Percentiles rank a stretch among this genome's conserved stretches.
Evolutionary conservation across 1,140 invertebrate species (phyloP).

Genomic region (Probaryconus sp.): DNA sequence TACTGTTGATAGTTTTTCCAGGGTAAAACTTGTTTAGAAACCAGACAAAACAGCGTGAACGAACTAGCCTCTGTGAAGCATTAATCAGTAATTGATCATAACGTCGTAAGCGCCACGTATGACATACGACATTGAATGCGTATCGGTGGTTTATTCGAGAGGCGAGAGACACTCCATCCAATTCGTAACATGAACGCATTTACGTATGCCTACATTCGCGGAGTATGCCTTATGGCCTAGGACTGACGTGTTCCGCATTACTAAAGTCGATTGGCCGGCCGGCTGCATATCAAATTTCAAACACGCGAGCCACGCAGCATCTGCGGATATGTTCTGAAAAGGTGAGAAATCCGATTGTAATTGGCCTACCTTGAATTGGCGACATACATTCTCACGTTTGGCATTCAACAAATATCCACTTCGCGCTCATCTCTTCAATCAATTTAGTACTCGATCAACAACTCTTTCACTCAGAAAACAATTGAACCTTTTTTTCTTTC

Average conservation of each 20-base stretch:
- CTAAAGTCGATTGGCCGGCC: constrained; percentile 61
- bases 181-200: constrained; percentile 55
- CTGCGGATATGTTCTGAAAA: constrained; percentile 49
- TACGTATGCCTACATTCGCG: constrained; percentile 49
- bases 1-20: too few relatives aligned
- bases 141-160: constrained; percentile 62
- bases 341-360: constrained; percentile 57
- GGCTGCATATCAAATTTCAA: constrained; percentile 69
- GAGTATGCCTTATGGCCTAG: constrained; percentile 66
- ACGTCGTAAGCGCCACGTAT: constrained; percentile 51
- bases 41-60: too few relatives aligned
- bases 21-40: too few relatives aligned
- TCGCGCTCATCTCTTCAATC: constrained; percentile 37
- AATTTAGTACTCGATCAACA: constrained; percentile 25
- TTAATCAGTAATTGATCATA: constrained; percentile 23
- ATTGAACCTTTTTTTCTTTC: too few relatives aligned
- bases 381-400: constrained; percentile 45
- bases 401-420: constrained; percentile 39
- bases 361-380: constrained; percentile 50
- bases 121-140: constrained; percentile 64
- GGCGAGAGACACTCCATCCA: constrained; percentile 61
- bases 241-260: constrained; percentile 72
- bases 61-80: too few relatives aligned
- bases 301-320: constrained; percentile 57
- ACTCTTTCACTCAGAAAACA: neutral